Evolutionary conservation across 2,797 vertebrate genomes (phyloP), one percentile per base, ranked within the genome.

Genomic region (Otolemur crassicaudatus): DNA sequence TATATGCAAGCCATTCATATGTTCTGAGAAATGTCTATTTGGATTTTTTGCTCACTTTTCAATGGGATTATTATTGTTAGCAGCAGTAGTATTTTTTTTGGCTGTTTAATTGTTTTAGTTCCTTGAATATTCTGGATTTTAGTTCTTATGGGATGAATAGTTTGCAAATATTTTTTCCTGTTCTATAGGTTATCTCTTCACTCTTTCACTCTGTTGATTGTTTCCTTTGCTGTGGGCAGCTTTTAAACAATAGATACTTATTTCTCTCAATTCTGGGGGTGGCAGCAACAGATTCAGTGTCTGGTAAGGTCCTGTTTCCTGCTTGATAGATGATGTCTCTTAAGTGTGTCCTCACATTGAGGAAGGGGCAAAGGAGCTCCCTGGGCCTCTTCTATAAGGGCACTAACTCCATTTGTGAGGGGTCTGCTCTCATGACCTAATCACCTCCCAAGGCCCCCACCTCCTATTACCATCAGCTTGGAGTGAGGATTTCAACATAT

Each of bases 331-430:
- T 17, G 27, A 27, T 0, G 2, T 4, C 27, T 37, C 34, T 46
- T 61, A 2, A 23, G 34, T 72, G 17, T 23, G 22, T 81, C 49
- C 3, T 40, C 53, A 43, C 10, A 37, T 11, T 17, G 43, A 83
- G 19, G 13, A 22, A 13, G 22, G 65, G 46, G 25, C n/a, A 19
- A 11, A 4, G 49, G 25, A 27, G 34, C 20, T 27, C 53, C 56
- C 31, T 3, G 11, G 60, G 2, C 43, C n/a, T 40, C 61, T 58
- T 56, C 27, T 43, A 7, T 29, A 58, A 37, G 23, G 23, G 13
- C 22, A 2, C 1, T 16, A 22, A 2, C 46, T 16, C 23, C 73
- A 34, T n/a, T 61, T 1, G 5, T 3, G 4, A 23, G 31, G 25
- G 61, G 8, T 31, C 25, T 27, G 5, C n/a, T 31, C 60, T 72